Evolutionary conservation across 1,140 invertebrate genomes (phyloP), one percentile per base, ranked within the genome.

Genomic region (Doryteuthis pealeii): DNA sequence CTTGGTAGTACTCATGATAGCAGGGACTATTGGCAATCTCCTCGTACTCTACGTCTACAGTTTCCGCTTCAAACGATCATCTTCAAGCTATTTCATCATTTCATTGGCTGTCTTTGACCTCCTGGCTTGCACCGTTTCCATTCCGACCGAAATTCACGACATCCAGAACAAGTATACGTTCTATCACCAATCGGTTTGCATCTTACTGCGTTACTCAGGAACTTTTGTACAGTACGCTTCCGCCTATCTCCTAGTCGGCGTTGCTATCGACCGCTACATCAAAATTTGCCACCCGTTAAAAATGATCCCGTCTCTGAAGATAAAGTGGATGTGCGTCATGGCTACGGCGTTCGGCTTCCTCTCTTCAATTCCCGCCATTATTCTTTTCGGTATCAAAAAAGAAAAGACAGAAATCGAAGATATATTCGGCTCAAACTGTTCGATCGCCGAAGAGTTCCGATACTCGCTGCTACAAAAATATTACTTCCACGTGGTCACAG

Each of bases 401-500:
- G 66, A 31, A 22, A 33, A 71, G 15, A 71, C 70, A 1, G 10
- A n/a, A 30, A 6, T 43, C 15, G 14, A 14, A 26, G n/a, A 45
- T 6, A 40, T 71, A 5, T 26, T 1, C 40, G 70, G 70, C 4
- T n/a, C 26, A 10, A 40, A 71, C 32, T 71, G 70, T 40, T 71
- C 70, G 10, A 45, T 54, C 26, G 30, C 10, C 2, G 15, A 71
- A 30, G 49, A 71, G 6, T 45, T 28, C 6, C 32, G 0, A 10
- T 28, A 49, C 8, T 43, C 40, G 8, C 40, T 22, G 18, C 43
- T 49, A 18, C 35, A n/a, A n/a, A 45, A 28, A 15, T 28, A 26
- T 30, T 71, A 49, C 30, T 71, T 49, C 43, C 10, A 18, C 4
- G 12, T 71, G 18, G 22, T 84, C 12, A 80, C 79, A 1, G 69